phyloP scores from a whole-genome alignment of 1,140 invertebrate genomes.

The Neodiprion lecontei region DNA sequence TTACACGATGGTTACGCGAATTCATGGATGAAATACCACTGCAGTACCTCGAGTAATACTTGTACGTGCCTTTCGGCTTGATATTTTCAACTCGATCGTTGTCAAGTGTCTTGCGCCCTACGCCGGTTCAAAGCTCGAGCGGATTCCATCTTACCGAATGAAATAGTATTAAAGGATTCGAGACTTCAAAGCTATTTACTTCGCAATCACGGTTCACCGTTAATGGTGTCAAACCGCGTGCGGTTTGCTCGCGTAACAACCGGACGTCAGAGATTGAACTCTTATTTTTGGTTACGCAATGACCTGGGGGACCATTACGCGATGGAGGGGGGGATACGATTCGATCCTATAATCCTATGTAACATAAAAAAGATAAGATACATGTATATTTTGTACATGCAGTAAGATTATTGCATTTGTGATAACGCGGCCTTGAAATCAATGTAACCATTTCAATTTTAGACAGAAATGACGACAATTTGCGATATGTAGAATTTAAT shows the following conservation, averaged over 20 bases:
- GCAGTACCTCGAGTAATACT: no score
- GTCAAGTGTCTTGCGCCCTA: background rate
- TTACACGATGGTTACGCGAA: background rate
- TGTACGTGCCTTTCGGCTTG: background rate
- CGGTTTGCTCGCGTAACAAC: background rate
- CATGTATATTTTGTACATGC: no score
- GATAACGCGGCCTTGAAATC: no score
- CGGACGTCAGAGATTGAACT: background rate
- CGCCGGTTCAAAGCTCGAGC: background rate
- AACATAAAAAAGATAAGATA: no score
- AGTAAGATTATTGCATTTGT: no score
- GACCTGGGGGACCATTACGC: no score
- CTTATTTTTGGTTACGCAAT: background rate
- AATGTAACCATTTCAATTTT: no score
- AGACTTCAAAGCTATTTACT: background rate
- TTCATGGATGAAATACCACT: no score
- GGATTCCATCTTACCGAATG: background rate
- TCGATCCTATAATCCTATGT: no score
- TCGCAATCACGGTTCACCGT: background rate
- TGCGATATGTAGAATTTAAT: no score
- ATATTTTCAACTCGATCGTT: background rate
- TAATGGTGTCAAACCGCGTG: background rate
- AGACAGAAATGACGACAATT: no score
- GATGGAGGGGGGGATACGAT: no score
- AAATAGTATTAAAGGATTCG: background rate